Conservation (phyloP, 2,888 invertebrate species). For the Ormia ochracea region DNA sequence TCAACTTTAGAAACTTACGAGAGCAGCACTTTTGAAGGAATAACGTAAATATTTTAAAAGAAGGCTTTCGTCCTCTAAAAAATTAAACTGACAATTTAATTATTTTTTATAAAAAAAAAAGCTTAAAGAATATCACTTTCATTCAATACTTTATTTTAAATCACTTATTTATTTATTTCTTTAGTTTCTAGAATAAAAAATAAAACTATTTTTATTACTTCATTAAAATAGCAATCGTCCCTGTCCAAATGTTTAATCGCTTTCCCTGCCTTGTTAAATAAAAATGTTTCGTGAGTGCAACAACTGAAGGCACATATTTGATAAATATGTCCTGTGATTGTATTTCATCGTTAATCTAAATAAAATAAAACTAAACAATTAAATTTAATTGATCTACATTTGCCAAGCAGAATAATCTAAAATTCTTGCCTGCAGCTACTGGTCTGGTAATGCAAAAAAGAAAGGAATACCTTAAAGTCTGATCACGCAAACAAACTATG, state of each 20-base stretch:
- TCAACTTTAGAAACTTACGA: too few species aligned
- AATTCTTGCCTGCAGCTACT: slow-evolving; percentile 55
- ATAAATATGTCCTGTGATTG: slow-evolving; percentile 39
- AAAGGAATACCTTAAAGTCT: slow-evolving; percentile 13
- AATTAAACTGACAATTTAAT: too few species aligned
- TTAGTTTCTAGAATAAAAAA: background rate
- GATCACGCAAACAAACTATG: background rate
- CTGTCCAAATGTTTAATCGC: slow-evolving; percentile 9
- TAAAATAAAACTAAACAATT: slow-evolving; percentile 52
- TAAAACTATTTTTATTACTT: background rate
- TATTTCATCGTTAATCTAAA: slow-evolving; percentile 13
- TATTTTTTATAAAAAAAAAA: too few species aligned
- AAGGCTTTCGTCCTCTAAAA: too few species aligned
- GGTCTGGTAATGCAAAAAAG: background rate
- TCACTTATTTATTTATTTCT: background rate
- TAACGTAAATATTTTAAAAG: too few species aligned
- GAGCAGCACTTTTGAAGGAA: too few species aligned
- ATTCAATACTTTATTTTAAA: background rate
- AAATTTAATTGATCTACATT: slow-evolving; percentile 61
- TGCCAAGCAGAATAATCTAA: slow-evolving; percentile 52
- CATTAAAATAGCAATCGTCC: slow-evolving; percentile 27
- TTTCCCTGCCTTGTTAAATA: background rate
- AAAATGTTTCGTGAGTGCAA: background rate
- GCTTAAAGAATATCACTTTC: too few species aligned
- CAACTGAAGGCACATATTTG: background rate